Evolutionary conservation across 30 jellyfish, hydroid and myxozoan species (phyloP).

Genomic region (Mastigias papua): DNA sequence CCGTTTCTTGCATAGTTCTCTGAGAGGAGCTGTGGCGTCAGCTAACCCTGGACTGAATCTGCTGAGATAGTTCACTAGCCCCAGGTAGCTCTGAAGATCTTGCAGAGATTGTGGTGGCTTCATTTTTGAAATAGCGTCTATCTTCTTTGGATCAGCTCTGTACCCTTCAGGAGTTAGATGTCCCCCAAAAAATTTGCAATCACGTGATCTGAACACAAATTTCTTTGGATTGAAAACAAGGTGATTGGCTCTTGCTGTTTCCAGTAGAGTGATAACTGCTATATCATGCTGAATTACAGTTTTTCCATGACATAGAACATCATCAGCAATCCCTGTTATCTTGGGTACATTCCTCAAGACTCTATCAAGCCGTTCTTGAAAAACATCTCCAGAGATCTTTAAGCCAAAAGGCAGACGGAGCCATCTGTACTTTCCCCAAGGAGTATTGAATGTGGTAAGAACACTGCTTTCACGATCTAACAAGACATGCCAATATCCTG

Average conservation of each 20-base stretch:
- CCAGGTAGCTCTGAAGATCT: slow-evolving; percentile 50
- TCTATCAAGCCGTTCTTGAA: slow-evolving; percentile 25
- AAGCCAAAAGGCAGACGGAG: slow-evolving; percentile 57
- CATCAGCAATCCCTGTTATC: slow-evolving; percentile 40
- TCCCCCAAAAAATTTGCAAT: slow-evolving; percentile 19
- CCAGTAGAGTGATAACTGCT: slow-evolving; percentile 12
- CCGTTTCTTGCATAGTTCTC: slow-evolving; percentile 31
- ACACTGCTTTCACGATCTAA: slow-evolving; percentile 22
- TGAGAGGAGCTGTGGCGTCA: slow-evolving; percentile 38
- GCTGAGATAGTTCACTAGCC: slow-evolving; percentile 46
- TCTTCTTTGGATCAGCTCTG: slow-evolving; percentile 12
- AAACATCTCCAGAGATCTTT: slow-evolving; percentile 32
- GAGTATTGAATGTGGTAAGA: slow-evolving; percentile 50
- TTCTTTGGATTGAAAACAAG: slow-evolving; percentile 32
- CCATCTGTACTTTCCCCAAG: slow-evolving; percentile 48
- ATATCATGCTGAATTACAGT: slow-evolving; percentile 44
- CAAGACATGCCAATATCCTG: slow-evolving; percentile 33
- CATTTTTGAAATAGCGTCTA: slow-evolving; percentile 31
- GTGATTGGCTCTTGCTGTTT: slow-evolving; percentile 2
- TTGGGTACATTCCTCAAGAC: slow-evolving; percentile 4
- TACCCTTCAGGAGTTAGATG: slow-evolving; percentile 30
- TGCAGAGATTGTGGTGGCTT: slow-evolving; percentile 17
- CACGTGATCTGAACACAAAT: slow-evolving; percentile 17
- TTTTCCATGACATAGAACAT: slow-evolving; percentile 12
- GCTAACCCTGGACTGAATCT: slow-evolving; percentile 16